A percentile compares a stretch with the other conserved stretches of the same genome.
Conservation (phyloP, 2,113 vertebrate genomes). For the Calyptommatus sinebrachiatus region DNA sequence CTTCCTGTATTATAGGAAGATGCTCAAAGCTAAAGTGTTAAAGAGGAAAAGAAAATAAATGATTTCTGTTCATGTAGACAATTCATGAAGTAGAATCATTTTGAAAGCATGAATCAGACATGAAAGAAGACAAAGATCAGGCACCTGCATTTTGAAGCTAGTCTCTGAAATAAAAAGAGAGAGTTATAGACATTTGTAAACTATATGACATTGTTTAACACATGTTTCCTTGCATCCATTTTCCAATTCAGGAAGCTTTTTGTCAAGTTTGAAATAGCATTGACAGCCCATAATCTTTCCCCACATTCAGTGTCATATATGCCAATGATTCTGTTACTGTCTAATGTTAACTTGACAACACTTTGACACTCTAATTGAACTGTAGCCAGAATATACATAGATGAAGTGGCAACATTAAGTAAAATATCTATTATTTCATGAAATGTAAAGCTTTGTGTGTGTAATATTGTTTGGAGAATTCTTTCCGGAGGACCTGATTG, state of each 20-base stretch:
- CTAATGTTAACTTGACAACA: slow-evolving; percentile 24
- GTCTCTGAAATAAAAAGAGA: slow-evolving; percentile 8
- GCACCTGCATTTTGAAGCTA: neutral
- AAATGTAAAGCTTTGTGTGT: slow-evolving; percentile 11
- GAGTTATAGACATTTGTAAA: neutral
- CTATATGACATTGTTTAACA: neutral
- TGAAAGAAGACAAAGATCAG: neutral
- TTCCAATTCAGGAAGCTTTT: slow-evolving; percentile 13
- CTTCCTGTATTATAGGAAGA: neutral
- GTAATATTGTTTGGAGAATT: neutral
- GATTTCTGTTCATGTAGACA: neutral
- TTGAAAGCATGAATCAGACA: too few species aligned
- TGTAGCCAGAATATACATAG: neutral
- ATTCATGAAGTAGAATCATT: neutral
- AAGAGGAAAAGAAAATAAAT: neutral
- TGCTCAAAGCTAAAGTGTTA: neutral
- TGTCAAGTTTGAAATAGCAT: slow-evolving; percentile 23
- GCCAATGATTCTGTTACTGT: neutral
- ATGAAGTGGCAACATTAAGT: neutral
- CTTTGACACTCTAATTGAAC: neutral
- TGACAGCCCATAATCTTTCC: slow-evolving; percentile 15
- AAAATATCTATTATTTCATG: neutral
- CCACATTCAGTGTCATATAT: neutral
- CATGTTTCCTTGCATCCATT: slow-evolving; percentile 3
- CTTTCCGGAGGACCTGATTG: neutral